Evolutionary conservation across 2,888 invertebrate genomes (phyloP).

Genomic region (Notocelia uddmanniana): DNA sequence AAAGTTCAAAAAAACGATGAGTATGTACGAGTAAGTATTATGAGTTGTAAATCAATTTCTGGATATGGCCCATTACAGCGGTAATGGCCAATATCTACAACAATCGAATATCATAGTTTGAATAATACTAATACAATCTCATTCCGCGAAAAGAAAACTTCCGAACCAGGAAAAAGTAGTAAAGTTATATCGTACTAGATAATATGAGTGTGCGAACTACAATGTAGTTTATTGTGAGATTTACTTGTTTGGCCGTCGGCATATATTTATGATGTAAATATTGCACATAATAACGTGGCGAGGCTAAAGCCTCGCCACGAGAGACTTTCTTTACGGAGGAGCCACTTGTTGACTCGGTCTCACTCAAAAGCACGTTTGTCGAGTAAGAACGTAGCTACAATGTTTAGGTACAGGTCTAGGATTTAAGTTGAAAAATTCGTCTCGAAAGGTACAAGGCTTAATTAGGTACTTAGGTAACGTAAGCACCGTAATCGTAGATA

Average conservation of each 20-base stretch:
- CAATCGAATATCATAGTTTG: background rate
- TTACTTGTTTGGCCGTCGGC: constrained; percentile 8
- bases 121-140: background rate
- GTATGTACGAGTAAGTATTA: too few relatives aligned
- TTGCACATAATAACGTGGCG: constrained; percentile 46
- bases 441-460: too few relatives aligned
- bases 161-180: background rate
- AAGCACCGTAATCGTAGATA: too few relatives aligned
- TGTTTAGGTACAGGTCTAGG: background rate
- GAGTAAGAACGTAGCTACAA: background rate
- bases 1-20: background rate
- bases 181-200: background rate
- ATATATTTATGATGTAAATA: constrained; percentile 48
- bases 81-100: background rate
- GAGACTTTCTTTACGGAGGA: background rate
- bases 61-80: too few relatives aligned
- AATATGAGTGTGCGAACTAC: background rate
- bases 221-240: background rate
- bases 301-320: background rate
- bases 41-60: background rate
- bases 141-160: background rate
- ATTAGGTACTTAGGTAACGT: too few relatives aligned
- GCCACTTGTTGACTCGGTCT: constrained; percentile 1
- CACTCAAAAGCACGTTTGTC: background rate
- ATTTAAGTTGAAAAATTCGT: background rate